A percentile compares a stretch with the other conserved stretches of the same genome.
phyloP scores from a whole-genome alignment of 2,888 invertebrate genomes.

The Torymus aiolomorphi region DNA sequence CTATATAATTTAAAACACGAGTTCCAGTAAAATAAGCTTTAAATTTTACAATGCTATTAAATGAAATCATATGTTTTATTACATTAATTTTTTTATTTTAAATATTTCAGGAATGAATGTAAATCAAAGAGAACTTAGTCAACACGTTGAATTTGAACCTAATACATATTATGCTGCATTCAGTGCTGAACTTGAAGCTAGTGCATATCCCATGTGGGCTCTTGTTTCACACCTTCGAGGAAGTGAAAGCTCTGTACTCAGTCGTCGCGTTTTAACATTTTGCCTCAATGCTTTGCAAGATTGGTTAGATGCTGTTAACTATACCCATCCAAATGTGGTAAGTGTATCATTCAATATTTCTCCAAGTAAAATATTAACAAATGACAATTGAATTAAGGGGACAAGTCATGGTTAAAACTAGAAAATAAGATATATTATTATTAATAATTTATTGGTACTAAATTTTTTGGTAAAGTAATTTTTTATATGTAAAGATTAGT shows the following conservation, averaged over 20 bases:
- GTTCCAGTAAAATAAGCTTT: too few species aligned
- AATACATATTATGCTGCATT: constrained; percentile 98
- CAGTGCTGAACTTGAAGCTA: constrained; percentile 97
- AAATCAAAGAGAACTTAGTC: constrained; percentile 91
- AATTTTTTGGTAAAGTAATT: too few species aligned
- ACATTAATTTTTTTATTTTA: constrained; percentile 5
- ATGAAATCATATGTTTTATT: neutral
- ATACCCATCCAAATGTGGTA: constrained; percentile 83
- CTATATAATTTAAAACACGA: too few species aligned
- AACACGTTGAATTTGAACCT: constrained; percentile 97
- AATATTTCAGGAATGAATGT: constrained; percentile 91
- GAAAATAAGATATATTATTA: too few species aligned
- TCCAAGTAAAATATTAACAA: too few species aligned
- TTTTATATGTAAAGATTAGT: too few species aligned
- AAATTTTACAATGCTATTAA: neutral
- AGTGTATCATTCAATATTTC: constrained; percentile 64
- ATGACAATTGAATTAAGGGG: too few species aligned
- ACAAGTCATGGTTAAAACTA: too few species aligned
- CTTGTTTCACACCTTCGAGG: constrained; percentile 91
- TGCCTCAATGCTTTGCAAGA: constrained; percentile 88
- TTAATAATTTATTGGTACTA: too few species aligned
- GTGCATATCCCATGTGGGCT: constrained; percentile 99
- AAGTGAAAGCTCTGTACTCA: constrained; percentile 84
- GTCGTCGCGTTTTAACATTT: constrained; percentile 85
- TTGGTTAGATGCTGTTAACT: constrained; percentile 92